Percentiles rank a stretch among this genome's conserved stretches.
Evolutionary conservation across 2,888 invertebrate species (phyloP).

Genomic region (Lissonota sp.): DNA sequence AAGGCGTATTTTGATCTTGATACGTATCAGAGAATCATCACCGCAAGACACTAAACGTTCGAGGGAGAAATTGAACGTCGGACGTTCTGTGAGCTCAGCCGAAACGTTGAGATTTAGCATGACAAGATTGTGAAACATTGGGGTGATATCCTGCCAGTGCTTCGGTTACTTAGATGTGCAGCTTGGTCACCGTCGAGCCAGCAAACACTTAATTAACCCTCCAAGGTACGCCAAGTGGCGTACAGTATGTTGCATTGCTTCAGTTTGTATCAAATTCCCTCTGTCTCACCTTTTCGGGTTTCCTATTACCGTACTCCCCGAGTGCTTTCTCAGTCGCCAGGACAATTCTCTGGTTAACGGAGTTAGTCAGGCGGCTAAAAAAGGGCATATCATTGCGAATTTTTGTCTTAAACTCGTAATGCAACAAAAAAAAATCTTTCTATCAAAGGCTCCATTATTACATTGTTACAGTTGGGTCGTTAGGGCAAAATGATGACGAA

Average conservation of each 20-base stretch:
- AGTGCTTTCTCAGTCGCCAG: slow-evolving; percentile 9
- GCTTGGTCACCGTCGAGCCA: slow-evolving; percentile 71
- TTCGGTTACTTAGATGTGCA: slow-evolving; percentile 64
- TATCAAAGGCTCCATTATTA: too few species aligned
- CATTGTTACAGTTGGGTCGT: too few species aligned
- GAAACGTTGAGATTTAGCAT: slow-evolving; percentile 55
- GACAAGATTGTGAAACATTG: slow-evolving; percentile 53
- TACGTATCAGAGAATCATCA: background rate
- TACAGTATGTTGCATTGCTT: slow-evolving; percentile 63
- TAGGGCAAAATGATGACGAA: too few species aligned
- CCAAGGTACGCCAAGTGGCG: slow-evolving; percentile 71
- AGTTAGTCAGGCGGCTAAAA: background rate
- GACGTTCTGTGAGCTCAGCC: slow-evolving; percentile 35
- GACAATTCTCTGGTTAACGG: background rate
- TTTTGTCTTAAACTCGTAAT: too few species aligned
- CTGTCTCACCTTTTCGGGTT: slow-evolving; percentile 18
- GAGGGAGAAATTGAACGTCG: slow-evolving; percentile 11
- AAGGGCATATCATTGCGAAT: too few species aligned
- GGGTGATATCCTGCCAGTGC: slow-evolving; percentile 37
- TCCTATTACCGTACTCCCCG: slow-evolving; percentile 4
- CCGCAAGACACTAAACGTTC: slow-evolving; percentile 13
- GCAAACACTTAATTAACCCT: slow-evolving; percentile 79
- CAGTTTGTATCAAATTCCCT: slow-evolving; percentile 44
- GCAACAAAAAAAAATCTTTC: background rate
- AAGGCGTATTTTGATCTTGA: too few species aligned